Percentiles rank a stretch among this genome's conserved stretches.
Conservation (phyloP, 2,888 invertebrate genomes). For the Habrosyne pyritoides region DNA sequence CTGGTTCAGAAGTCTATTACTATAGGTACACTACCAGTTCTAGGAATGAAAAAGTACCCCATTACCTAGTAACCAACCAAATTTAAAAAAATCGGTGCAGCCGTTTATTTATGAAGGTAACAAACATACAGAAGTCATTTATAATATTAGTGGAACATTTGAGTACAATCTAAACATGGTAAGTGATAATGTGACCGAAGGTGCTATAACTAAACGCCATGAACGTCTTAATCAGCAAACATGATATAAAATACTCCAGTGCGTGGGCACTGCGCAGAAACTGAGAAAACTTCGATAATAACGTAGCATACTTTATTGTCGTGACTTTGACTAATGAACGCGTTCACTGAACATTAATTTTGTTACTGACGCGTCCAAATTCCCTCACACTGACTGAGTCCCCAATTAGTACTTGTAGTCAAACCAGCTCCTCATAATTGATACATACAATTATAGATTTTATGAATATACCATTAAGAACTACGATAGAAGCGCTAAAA, state of each 20-base stretch:
- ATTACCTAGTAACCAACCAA: too few relatives aligned
- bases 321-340: slow-evolving; percentile 34
- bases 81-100: too few relatives aligned
- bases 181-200: too few relatives aligned
- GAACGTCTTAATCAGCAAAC: too few relatives aligned
- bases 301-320: slow-evolving; percentile 16
- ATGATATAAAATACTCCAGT: background rate
- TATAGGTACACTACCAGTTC: too few relatives aligned
- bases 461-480: background rate
- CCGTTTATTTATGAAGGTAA: too few relatives aligned
- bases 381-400: slow-evolving; percentile 15
- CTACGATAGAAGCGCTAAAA: background rate
- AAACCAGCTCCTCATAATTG: slow-evolving; percentile 7
- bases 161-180: too few relatives aligned
- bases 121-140: too few relatives aligned
- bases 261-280: background rate
- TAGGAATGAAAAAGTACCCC: too few relatives aligned
- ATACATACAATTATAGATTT: background rate
- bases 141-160: too few relatives aligned
- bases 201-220: too few relatives aligned
- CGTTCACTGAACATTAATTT: slow-evolving; percentile 24
- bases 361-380: slow-evolving; percentile 25
- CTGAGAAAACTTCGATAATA: slow-evolving; percentile 11
- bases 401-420: slow-evolving; percentile 26
- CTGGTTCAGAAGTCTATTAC: too few relatives aligned